phyloP scores from a whole-genome alignment of 2,888 invertebrate genomes.

The Phaedon cochleariae region DNA sequence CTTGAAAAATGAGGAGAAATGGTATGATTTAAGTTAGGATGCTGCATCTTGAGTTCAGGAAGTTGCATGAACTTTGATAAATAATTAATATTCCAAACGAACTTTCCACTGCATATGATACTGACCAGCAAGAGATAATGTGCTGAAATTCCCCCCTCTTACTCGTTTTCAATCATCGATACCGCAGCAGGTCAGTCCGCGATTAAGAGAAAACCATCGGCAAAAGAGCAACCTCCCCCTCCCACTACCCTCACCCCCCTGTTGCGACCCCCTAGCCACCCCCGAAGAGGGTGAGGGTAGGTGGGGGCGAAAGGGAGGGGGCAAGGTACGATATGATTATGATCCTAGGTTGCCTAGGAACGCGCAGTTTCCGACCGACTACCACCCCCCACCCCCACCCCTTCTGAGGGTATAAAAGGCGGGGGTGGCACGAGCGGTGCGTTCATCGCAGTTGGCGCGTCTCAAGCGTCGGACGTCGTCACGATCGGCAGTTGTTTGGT shows the following conservation, averaged over 20 bases:
- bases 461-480: constrained; percentile 21
- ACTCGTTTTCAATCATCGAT: too few species aligned
- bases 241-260: constrained; percentile 21
- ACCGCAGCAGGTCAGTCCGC: constrained; percentile 46
- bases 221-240: constrained; percentile 53
- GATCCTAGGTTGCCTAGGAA: constrained; percentile 61
- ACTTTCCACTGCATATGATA: too few species aligned
- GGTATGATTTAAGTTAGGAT: too few species aligned
- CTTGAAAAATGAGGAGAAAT: too few species aligned
- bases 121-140: background rate
- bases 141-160: too few species aligned
- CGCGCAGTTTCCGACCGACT: constrained; percentile 61
- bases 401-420: constrained; percentile 52
- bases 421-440: constrained; percentile 49
- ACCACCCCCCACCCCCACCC: constrained; percentile 59
- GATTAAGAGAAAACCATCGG: constrained; percentile 49
- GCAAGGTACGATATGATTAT: constrained; percentile 61
- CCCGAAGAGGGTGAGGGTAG: constrained; percentile 41
- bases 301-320: constrained; percentile 37
- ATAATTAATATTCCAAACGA: too few species aligned
- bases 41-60: too few species aligned
- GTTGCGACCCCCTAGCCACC: constrained; percentile 22
- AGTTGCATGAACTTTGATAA: too few species aligned
- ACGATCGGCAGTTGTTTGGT: too few species aligned
- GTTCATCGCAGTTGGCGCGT: constrained; percentile 31